Evolutionary conservation across 2,888 invertebrate genomes (phyloP).

Genomic region (Pelosia muscerda): DNA sequence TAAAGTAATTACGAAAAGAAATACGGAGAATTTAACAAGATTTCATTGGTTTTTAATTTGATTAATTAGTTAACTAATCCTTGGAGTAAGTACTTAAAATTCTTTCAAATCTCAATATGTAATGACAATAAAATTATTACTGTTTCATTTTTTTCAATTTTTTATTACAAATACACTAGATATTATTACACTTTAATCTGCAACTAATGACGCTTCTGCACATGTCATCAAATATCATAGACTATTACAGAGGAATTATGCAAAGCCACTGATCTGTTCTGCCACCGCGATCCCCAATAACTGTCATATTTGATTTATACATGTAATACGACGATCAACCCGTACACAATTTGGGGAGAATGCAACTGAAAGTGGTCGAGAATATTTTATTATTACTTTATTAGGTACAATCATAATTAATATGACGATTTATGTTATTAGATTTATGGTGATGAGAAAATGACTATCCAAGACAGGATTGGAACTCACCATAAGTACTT

Average conservation of each 20-base stretch:
- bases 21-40: neutral
- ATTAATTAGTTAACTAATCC: neutral
- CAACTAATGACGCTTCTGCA: conserved; percentile 36
- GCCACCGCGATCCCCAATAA: conserved; percentile 58
- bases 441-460: neutral
- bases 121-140: too few species aligned
- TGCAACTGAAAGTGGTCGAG: conserved; percentile 14
- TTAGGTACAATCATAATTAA: neutral
- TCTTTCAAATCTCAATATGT: too few species aligned
- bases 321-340: conserved; percentile 48
- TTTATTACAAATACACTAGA: neutral
- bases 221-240: conserved; percentile 45
- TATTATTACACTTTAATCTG: conserved; percentile 39
- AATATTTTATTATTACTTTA: conserved; percentile 7
- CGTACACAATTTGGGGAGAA: conserved; percentile 22
- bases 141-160: too few species aligned
- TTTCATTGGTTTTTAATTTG: neutral
- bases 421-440: neutral
- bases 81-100: neutral
- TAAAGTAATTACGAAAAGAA: too few species aligned
- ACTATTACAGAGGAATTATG: conserved; percentile 57
- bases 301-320: conserved; percentile 66
- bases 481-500: too few species aligned
- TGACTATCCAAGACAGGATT: too few species aligned
- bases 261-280: conserved; percentile 59